These are phyloP conservation scores for Ostrea denselamellosa DNA, from an alignment of 1,140 invertebrate genomes.

Conservation along the genomic window DNA sequence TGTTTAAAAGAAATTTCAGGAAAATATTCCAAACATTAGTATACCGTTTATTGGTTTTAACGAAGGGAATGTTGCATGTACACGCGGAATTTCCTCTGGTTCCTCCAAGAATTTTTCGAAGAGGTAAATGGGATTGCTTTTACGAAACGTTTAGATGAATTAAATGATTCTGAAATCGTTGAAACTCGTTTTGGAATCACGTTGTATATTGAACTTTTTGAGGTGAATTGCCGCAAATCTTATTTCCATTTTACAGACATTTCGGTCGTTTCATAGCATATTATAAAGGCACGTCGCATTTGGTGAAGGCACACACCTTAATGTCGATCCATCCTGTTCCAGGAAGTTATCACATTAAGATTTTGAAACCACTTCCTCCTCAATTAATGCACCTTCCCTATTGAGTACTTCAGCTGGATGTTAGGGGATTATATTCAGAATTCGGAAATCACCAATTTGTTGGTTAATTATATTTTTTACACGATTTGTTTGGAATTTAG, in stretches of 20 bases:
- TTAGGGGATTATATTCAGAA: slow-evolving; percentile 13
- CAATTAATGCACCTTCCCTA: not conserved
- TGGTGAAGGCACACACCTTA: not conserved
- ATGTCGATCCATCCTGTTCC: not conserved
- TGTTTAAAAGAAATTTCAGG: too few relatives aligned
- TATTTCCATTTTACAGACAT: not conserved
- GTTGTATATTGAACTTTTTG: too few relatives aligned
- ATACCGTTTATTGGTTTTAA: too few relatives aligned
- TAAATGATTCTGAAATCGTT: too few relatives aligned
- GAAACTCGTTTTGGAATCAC: too few relatives aligned
- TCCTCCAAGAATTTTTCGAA: too few relatives aligned
- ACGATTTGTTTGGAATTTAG: not conserved
- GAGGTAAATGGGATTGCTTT: too few relatives aligned
- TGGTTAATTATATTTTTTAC: not conserved
- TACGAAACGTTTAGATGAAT: too few relatives aligned
- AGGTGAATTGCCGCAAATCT: too few relatives aligned
- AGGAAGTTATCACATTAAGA: not conserved
- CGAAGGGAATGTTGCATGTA: too few relatives aligned
- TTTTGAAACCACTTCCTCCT: not conserved
- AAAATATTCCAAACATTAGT: too few relatives aligned
- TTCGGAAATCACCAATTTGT: slow-evolving; percentile 15
- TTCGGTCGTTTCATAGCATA: not conserved
- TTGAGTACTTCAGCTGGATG: not conserved
- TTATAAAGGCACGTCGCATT: not conserved
- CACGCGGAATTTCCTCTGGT: too few relatives aligned